These are phyloP conservation scores for Papilio demoleus DNA, from an alignment of 2,888 invertebrate species.

Conservation along the genomic window DNA sequence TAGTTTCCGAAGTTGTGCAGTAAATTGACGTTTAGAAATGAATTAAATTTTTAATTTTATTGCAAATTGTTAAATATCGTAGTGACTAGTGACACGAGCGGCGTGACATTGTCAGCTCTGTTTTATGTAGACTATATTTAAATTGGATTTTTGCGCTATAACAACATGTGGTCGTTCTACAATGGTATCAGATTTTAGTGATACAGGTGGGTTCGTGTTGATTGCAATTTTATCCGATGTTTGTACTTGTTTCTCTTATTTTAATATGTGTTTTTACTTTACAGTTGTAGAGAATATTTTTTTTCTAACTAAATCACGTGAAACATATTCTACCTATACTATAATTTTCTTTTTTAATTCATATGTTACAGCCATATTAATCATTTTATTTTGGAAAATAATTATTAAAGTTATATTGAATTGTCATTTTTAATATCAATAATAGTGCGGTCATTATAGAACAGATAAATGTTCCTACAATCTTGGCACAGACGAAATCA, in stretches of 20 bases:
- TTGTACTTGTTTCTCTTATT: background rate
- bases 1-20: background rate
- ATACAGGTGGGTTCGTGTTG: background rate
- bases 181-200: conserved; percentile 51
- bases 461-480: conserved; percentile 55
- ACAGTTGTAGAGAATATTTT: background rate
- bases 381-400: too few species aligned
- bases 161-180: conserved; percentile 55
- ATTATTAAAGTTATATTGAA: background rate
- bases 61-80: conserved; percentile 45
- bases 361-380: too few species aligned
- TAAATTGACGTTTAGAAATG: conserved; percentile 9
- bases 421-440: background rate
- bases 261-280: background rate
- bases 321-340: too few species aligned
- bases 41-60: conserved; percentile 47
- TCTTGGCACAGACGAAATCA: conserved; percentile 66
- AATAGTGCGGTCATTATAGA: conserved; percentile 56
- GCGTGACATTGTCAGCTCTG: conserved; percentile 73
- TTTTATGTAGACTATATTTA: conserved; percentile 72
- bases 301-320: too few species aligned
- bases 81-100: conserved; percentile 69
- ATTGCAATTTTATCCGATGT: conserved; percentile 34
- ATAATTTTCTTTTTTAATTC: too few species aligned
- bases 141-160: conserved; percentile 63